These are phyloP conservation scores for Loripinus fragilis DNA, from an alignment of 2,888 invertebrate species.

Conservation along the genomic window DNA sequence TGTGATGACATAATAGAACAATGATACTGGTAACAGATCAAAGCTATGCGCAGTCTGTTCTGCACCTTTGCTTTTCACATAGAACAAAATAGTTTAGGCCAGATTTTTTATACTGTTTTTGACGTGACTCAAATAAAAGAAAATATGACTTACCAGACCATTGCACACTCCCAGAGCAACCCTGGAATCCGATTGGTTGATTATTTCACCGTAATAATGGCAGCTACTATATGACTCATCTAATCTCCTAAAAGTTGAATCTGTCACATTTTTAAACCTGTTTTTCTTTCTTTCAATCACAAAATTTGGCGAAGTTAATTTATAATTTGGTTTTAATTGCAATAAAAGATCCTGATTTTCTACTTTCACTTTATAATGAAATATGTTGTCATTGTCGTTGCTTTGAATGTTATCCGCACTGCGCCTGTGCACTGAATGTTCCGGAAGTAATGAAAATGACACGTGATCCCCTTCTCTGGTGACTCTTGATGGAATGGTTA, in stretches of 20 bases:
- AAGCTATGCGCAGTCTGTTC: too few relatives aligned
- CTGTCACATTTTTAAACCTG: constrained; percentile 70
- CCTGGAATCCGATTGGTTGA: constrained; percentile 88
- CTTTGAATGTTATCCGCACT: constrained; percentile 41
- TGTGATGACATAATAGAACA: too few relatives aligned
- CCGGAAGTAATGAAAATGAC: constrained; percentile 71
- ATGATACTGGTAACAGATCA: too few relatives aligned
- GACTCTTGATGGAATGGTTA: constrained; percentile 74
- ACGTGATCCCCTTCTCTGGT: constrained; percentile 69
- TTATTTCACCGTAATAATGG: constrained; percentile 91
- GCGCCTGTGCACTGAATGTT: constrained; percentile 63
- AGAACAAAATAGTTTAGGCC: too few relatives aligned
- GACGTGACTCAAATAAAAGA: not conserved
- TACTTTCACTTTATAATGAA: constrained; percentile 77
- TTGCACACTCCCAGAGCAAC: constrained; percentile 92
- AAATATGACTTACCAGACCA: constrained; percentile 89
- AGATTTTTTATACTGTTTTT: too few relatives aligned
- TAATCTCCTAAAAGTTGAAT: constrained; percentile 65
- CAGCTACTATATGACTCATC: constrained; percentile 84
- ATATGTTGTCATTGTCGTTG: constrained; percentile 17
- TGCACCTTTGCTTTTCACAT: too few relatives aligned
- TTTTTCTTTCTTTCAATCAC: constrained; percentile 88
- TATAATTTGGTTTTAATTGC: constrained; percentile 86
- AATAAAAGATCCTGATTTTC: constrained; percentile 79
- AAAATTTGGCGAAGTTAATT: constrained; percentile 89